These are phyloP conservation scores for Lasioglossum baleicum DNA, from an alignment of 1,140 invertebrate genomes.

Conservation along the genomic window DNA sequence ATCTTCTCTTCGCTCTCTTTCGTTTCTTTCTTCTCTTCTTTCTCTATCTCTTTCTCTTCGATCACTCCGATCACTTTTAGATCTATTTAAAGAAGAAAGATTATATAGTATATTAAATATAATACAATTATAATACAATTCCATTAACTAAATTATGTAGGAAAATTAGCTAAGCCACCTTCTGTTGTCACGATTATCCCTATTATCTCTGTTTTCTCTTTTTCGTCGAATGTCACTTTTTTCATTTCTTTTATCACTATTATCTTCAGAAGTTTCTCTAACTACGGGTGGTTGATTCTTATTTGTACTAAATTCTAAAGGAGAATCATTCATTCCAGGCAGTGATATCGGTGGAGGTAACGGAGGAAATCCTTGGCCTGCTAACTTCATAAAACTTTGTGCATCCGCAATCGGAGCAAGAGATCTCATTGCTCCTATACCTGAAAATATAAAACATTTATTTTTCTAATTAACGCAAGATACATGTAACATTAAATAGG, in stretches of 20 bases:
- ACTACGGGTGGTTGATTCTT: constrained; percentile 83
- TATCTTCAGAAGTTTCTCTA: constrained; percentile 77
- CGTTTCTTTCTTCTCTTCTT: constrained; percentile 74
- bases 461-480: too few species aligned
- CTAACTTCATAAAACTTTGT: constrained; percentile 78
- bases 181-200: constrained; percentile 71
- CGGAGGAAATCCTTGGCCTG: constrained; percentile 77
- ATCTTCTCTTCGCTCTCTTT: constrained; percentile 74
- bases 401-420: constrained; percentile 73
- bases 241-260: constrained; percentile 74
- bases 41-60: constrained; percentile 75
- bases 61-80: constrained; percentile 72
- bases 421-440: constrained; percentile 77
- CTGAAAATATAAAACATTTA: constrained; percentile 48
- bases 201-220: constrained; percentile 69
- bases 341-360: constrained; percentile 74
- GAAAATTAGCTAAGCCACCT: too few species aligned
- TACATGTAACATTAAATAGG: too few species aligned
- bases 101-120: too few species aligned
- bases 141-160: too few species aligned
- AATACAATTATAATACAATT: too few species aligned
- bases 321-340: constrained; percentile 85
- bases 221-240: constrained; percentile 76
- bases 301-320: constrained; percentile 85
- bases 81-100: too few species aligned